Evolutionary conservation across 2,113 vertebrate species (phyloP), one percentile per base, ranked within the genome.

Genomic region (Apistogramma diplotaenia): DNA sequence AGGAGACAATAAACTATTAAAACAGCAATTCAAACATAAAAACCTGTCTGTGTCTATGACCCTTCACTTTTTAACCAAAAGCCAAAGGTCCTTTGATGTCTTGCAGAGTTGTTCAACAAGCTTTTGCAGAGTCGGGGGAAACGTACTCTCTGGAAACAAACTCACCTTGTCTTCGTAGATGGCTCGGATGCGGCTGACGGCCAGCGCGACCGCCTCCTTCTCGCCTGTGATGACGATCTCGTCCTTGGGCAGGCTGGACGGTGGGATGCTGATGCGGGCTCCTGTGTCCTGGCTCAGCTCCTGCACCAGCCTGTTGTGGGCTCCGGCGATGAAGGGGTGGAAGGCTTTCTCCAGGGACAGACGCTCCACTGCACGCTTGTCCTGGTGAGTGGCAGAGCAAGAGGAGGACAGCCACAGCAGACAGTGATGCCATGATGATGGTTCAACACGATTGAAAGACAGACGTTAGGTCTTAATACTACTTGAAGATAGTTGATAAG

Each of bases 201-300:
- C 93, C 78, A 95, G 83, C 10, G 95, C 93, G 0, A 96, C 94
- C 0, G 95, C 93, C 58, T 96, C 93, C 83, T 96, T 96, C 88
- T 95, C 94, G 2, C 94, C 94, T 0, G 94, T 96, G 88, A 96
- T 96, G 85, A 95, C 92, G 25, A 96, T 95, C 89, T 96, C 95
- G 15, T 94, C 96, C 79, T 96, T 95, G 73, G 90, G 93, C 81
- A 95, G 85, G 76, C 94, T 96, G 19, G 93, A 94, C 0, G 95
- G 94, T 0, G 94, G 93, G 87, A 96, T 94, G 88, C 93, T 95
- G 84, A 96, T 94, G 33, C 94, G 94, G 1, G 94, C 93, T 0
- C 96, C 95, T 0, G 90, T 95, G 85, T 96, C 95, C 82, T 95
- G 94, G 82, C 93, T 95, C 80, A 96, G 88, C 81, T 95, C 95